Conservation (phyloP, 2,888 invertebrate genomes). For the Meliscaeva auricollis region DNA sequence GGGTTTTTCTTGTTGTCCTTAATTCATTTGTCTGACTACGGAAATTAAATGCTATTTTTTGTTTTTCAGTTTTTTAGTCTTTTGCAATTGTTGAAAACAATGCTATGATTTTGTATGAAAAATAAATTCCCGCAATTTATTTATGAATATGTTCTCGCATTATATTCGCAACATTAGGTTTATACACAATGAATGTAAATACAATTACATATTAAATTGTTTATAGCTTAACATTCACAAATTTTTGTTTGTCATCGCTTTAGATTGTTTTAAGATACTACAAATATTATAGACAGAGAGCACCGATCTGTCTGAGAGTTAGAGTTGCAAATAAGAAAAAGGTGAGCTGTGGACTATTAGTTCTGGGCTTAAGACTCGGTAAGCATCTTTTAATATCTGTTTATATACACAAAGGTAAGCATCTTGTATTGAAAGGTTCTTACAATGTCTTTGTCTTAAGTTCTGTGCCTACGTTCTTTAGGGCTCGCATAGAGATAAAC, state of each 20-base stretch:
- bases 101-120: not conserved
- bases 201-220: conserved; percentile 1
- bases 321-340: too few species aligned
- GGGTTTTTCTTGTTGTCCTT: conserved; percentile 47
- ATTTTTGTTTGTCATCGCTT: conserved; percentile 23
- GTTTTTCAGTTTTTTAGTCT: not conserved
- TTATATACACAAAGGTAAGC: too few species aligned
- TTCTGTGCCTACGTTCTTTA: too few species aligned
- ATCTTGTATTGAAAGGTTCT: too few species aligned
- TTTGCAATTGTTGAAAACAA: conserved; percentile 29
- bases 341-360: too few species aligned
- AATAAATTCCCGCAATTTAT: conserved; percentile 21
- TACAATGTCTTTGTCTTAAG: too few species aligned
- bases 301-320: too few species aligned
- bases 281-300: too few species aligned
- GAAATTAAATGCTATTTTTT: conserved; percentile 9
- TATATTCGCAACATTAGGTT: conserved; percentile 26
- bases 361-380: too few species aligned
- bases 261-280: not conserved
- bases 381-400: too few species aligned
- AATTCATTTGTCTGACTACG: conserved; percentile 28
- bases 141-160: conserved; percentile 35
- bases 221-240: conserved; percentile 2
- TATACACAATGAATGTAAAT: conserved; percentile 19
- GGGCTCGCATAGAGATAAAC: too few species aligned